Conservation (phyloP, 1,140 invertebrate genomes). For the Metopolophium dirhodum region DNA sequence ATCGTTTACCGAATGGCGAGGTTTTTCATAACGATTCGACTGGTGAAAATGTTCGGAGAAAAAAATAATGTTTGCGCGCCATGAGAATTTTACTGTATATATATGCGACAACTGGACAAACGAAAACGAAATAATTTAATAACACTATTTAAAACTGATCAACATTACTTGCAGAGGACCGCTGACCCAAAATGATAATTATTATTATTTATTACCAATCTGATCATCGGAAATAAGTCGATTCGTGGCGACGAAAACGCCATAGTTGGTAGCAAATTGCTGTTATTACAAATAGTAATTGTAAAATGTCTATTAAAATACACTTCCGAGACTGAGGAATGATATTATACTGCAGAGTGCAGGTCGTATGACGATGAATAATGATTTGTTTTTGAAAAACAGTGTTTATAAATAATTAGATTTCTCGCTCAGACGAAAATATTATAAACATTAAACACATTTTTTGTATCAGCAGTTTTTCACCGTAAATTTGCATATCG, state of each 20-base stretch:
- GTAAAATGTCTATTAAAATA: neutral
- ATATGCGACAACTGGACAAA: neutral
- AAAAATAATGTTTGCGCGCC: neutral
- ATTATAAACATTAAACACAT: neutral
- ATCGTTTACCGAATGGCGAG: too few species aligned
- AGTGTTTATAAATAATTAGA: neutral
- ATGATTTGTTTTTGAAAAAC: neutral
- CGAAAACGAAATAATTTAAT: neutral
- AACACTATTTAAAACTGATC: neutral
- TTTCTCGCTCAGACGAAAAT: neutral
- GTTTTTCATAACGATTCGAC: too few species aligned
- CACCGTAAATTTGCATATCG: neutral
- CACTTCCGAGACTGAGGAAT: neutral
- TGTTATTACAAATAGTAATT: neutral
- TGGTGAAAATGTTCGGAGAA: neutral
- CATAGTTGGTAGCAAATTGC: neutral
- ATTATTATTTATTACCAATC: neutral
- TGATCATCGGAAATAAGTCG: neutral
- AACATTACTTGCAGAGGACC: too few species aligned
- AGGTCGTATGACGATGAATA: neutral
- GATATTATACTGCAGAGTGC: neutral
- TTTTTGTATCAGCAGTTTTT: neutral
- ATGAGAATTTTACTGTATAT: neutral
- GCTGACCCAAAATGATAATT: neutral
- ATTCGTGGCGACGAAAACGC: neutral